A percentile compares a stretch with the other conserved stretches of the same genome.
phyloP scores from a whole-genome alignment of 2,797 vertebrate genomes.

The Cygnus olor region DNA sequence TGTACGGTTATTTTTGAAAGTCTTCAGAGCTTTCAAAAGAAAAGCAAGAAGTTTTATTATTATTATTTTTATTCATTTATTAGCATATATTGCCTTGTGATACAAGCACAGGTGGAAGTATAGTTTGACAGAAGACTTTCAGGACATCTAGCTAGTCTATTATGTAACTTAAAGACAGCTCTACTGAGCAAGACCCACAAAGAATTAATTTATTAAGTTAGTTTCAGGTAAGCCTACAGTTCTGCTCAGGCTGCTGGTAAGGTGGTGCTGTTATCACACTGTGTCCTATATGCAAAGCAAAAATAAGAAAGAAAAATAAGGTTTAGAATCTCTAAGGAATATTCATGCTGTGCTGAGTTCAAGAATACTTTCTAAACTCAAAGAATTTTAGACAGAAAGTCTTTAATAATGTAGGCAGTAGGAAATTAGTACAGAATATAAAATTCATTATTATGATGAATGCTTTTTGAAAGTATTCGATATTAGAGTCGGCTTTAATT shows the following conservation, averaged over 20 bases:
- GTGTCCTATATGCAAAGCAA: background rate
- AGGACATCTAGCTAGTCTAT: too few relatives aligned
- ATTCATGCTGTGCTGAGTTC: background rate
- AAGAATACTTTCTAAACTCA: background rate
- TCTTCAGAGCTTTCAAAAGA: background rate
- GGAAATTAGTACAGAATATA: background rate
- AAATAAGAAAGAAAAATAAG: background rate
- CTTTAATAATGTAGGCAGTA: background rate
- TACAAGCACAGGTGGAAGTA: too few relatives aligned
- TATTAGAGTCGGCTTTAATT: background rate
- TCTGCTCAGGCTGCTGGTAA: background rate
- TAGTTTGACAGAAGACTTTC: too few relatives aligned
- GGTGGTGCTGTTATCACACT: background rate
- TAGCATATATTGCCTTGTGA: too few relatives aligned
- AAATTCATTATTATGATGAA: background rate
- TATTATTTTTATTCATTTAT: too few relatives aligned
- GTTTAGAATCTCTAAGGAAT: background rate
- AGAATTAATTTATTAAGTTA: background rate
- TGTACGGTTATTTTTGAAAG: background rate
- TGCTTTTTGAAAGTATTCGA: background rate
- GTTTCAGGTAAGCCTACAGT: background rate
- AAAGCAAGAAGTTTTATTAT: too few relatives aligned
- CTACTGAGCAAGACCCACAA: too few relatives aligned
- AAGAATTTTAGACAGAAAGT: background rate
- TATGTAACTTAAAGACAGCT: too few relatives aligned